Conservation (phyloP, 2,113 vertebrate genomes). For the Galbula dea region DNA sequence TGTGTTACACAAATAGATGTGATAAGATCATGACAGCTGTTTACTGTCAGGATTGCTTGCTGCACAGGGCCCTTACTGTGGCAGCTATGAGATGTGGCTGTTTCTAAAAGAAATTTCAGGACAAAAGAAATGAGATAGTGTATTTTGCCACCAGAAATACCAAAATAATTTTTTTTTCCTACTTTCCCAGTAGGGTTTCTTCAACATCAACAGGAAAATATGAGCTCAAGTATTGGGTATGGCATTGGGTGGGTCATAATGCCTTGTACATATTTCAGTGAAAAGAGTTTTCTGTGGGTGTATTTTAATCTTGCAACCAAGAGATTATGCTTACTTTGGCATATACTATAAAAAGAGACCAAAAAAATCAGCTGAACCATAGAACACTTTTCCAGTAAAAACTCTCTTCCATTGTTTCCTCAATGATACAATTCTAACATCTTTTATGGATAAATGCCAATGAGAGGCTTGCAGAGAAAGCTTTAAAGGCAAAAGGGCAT, state of each 20-base stretch:
- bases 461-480: neutral
- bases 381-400: constrained; percentile 16
- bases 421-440: constrained; percentile 10
- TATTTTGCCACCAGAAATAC: neutral
- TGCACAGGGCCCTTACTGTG: neutral
- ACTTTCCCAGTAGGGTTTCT: neutral
- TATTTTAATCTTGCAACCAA: neutral
- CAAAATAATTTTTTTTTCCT: neutral
- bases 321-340: neutral
- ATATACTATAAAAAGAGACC: neutral
- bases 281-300: neutral
- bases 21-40: constrained; percentile 1
- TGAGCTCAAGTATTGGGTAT: neutral
- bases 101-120: neutral
- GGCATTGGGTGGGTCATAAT: neutral
- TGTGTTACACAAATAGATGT: neutral
- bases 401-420: too few relatives aligned
- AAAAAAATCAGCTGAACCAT: neutral
- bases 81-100: neutral
- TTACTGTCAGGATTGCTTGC: neutral
- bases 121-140: neutral
- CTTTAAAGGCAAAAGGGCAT: neutral
- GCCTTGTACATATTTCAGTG: neutral
- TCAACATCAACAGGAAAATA: neutral
- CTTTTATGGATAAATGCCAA: neutral